A percentile compares a stretch with the other conserved stretches of the same genome.
Evolutionary conservation across 2,113 vertebrate genomes (phyloP).

Genomic region (Eubucco bourcierii): DNA sequence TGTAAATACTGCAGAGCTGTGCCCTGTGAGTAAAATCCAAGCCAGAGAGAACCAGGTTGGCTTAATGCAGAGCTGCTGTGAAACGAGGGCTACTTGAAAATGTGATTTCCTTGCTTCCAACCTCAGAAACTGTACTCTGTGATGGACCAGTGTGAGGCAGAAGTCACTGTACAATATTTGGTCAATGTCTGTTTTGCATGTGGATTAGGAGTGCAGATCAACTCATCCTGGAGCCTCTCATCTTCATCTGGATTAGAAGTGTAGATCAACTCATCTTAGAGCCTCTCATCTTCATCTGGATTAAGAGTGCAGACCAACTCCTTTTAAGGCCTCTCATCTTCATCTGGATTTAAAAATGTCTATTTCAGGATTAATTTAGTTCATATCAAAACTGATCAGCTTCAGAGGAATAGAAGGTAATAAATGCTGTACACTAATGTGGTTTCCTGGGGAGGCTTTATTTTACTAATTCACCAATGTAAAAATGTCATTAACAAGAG

Average conservation of each 20-base stretch:
- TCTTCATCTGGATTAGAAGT: slow-evolving; percentile 16
- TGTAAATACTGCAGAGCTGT: slow-evolving; percentile 62
- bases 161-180: slow-evolving; percentile 49
- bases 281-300: slow-evolving; percentile 37
- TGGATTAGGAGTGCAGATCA: neutral
- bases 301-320: neutral
- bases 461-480: slow-evolving; percentile 15
- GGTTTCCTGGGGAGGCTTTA: slow-evolving; percentile 17
- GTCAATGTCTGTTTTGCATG: slow-evolving; percentile 68
- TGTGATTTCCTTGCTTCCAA: neutral
- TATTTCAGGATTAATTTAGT: slow-evolving; percentile 63
- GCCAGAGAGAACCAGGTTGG: slow-evolving; percentile 35
- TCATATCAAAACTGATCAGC: slow-evolving; percentile 52
- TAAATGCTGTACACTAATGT: slow-evolving; percentile 70
- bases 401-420: slow-evolving; percentile 68
- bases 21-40: slow-evolving; percentile 45
- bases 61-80: slow-evolving; percentile 48
- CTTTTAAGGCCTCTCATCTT: slow-evolving; percentile 37
- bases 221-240: too few relatives aligned
- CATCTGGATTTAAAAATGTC: slow-evolving; percentile 59
- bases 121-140: slow-evolving; percentile 16
- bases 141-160: slow-evolving; percentile 35
- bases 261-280: slow-evolving; percentile 48
- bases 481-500: neutral
- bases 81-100: slow-evolving; percentile 31